Evolutionary conservation across 35 echinoderm and acorn worm species (phyloP).

Genomic region (Holothuria glaberrima): DNA sequence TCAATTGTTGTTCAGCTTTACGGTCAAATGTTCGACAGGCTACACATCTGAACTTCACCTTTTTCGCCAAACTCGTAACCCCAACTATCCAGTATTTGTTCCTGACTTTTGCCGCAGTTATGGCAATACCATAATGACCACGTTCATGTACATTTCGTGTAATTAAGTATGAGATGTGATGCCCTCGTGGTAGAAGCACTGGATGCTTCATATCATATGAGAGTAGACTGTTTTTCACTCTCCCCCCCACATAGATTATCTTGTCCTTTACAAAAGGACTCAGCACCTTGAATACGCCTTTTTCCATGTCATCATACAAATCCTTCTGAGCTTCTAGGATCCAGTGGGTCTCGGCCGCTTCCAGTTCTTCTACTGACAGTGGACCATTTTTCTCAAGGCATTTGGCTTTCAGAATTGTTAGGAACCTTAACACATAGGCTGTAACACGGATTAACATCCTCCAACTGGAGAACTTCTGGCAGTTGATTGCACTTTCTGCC

Average conservation of each 20-base stretch:
- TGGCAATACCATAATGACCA: conserved; percentile 49
- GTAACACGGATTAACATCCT: conserved; percentile 63
- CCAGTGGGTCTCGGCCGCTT: conserved; percentile 55
- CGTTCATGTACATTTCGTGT: conserved; percentile 45
- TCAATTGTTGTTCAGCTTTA: conserved; percentile 27
- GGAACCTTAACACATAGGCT: conserved; percentile 64
- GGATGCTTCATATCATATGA: conserved; percentile 59
- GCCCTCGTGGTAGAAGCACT: conserved; percentile 41
- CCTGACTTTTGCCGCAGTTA: conserved; percentile 30
- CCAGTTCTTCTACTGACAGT: conserved; percentile 44
- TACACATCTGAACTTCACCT: conserved; percentile 65
- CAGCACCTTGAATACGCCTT: conserved; percentile 47
- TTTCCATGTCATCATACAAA: conserved; percentile 14
- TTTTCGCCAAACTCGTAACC: conserved; percentile 55
- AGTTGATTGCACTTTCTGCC: conserved; percentile 24
- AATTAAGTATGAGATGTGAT: conserved; percentile 65
- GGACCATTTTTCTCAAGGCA: conserved; percentile 1
- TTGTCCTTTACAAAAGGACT: conserved; percentile 42
- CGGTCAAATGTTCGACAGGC: conserved; percentile 44
- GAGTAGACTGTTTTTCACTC: neutral
- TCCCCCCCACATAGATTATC: conserved; percentile 39
- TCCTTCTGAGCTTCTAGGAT: conserved; percentile 50
- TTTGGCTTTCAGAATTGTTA: conserved; percentile 34
- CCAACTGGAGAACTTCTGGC: conserved; percentile 64
- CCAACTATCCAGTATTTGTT: conserved; percentile 65